These are phyloP conservation scores for Fringilla coelebs DNA, from an alignment of 2,797 vertebrate species.

Conservation along the genomic window DNA sequence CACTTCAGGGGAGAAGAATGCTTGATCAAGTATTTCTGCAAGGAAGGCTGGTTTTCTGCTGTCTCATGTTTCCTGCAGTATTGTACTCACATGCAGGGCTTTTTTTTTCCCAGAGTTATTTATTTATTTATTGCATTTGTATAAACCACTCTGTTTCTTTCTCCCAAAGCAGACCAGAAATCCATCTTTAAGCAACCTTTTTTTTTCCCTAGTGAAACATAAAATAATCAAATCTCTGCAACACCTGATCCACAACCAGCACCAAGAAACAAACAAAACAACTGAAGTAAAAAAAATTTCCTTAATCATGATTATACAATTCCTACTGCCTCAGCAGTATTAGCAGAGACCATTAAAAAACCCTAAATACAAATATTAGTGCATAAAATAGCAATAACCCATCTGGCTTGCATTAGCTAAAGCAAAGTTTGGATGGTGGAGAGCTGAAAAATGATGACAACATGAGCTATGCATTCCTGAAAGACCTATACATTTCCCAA, in stretches of 20 bases:
- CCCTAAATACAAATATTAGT: not conserved
- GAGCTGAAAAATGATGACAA: not conserved
- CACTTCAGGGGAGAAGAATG: not conserved
- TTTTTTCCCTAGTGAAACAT: not conserved
- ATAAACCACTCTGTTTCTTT: not conserved
- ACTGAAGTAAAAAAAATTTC: not conserved
- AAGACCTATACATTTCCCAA: not conserved
- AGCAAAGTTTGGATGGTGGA: not conserved
- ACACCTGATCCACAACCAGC: not conserved
- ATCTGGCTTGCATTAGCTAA: not conserved
- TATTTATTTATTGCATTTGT: conserved; percentile 49
- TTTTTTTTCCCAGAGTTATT: not conserved
- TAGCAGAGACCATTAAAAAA: not conserved
- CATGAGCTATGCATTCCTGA: not conserved
- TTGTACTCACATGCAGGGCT: conserved; percentile 5
- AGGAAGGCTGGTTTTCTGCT: conserved; percentile 45
- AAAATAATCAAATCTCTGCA: not conserved
- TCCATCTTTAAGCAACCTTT: not conserved
- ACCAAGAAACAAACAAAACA: not conserved
- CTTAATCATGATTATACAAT: conserved; percentile 33
- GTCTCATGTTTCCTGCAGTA: conserved; percentile 66
- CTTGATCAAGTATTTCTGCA: conserved; percentile 10
- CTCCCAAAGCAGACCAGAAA: not conserved
- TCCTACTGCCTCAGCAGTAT: not conserved
- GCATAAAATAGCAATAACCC: not conserved